Evolutionary conservation across 2,888 invertebrate species (phyloP), one percentile per base, ranked within the genome.

Genomic region (Yponomeuta sedellus): DNA sequence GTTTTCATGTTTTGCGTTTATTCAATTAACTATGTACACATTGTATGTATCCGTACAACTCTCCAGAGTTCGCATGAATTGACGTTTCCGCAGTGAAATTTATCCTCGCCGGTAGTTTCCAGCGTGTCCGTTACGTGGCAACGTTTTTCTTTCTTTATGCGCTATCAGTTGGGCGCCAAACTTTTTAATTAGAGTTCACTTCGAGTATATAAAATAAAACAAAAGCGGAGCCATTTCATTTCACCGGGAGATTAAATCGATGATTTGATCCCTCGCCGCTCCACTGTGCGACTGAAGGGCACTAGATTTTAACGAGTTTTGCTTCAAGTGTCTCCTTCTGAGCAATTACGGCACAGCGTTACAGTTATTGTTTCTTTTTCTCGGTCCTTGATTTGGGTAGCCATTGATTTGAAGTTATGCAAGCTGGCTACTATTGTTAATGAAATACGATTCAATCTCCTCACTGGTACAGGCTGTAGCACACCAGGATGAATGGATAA

Each of bases 251-350:
- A 64, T 57, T 64, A 69, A 70, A 68, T 66, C 68, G 70, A 73
- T 72, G 71, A 74, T 73, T 75, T 70, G 71, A 73, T 71, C 73
- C 68, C 68, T 73, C 73, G 74, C 72, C 74, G 69, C 68, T 34
- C 64, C 65, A 59, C 19, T 52, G 62, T 59, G 39, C 58, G 69
- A 69, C 68, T 68, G 68, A 72, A 84, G 83, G 74, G 85, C 81
- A 77, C 85, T 86, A 81, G 79, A 84, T 77, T 84, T 83, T 87
- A 88, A 88, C 83, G 85, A 88, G 84, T 82, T 82, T 78, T 78
- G 75, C 78, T 81, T 74, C 76, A 75, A 85, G 84, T 77, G 75
- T 72, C 73, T 72, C 73, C 62, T 70, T 72, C 70, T 75, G 75
- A 81, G 79, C 81, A 80, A 82, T 83, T 80, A 64, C 59, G 61